Evolutionary conservation across 2,888 invertebrate genomes (phyloP).

Genomic region (Sphinx pinastri): DNA sequence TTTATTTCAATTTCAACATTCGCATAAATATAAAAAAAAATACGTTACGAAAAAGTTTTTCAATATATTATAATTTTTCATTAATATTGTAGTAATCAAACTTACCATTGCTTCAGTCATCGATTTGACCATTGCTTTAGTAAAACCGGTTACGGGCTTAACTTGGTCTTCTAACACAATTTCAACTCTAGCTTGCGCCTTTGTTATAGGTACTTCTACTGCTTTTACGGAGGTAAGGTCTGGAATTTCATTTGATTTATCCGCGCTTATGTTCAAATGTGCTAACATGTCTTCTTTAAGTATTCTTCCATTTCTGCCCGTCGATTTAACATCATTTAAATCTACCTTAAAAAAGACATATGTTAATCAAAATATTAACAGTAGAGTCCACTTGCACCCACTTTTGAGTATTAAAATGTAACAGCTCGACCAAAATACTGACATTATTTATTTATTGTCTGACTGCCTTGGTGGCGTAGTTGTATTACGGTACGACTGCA

Average conservation of each 20-base stretch:
- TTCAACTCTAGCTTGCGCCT: conserved; percentile 56
- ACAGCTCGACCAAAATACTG: too few relatives aligned
- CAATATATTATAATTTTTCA: too few relatives aligned
- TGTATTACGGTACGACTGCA: too few relatives aligned
- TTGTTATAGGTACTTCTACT: conserved; percentile 48
- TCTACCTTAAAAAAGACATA: conserved; percentile 81
- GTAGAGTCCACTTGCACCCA: background rate
- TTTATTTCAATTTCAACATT: too few relatives aligned
- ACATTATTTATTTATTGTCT: too few relatives aligned
- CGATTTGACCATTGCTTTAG: conserved; percentile 96
- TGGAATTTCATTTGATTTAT: conserved; percentile 76
- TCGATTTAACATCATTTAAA: conserved; percentile 87
- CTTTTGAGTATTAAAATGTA: too few relatives aligned
- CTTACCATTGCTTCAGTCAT: conserved; percentile 94
- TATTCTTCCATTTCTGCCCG: conserved; percentile 95
- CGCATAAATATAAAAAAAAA: too few relatives aligned
- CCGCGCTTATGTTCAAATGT: conserved; percentile 84
- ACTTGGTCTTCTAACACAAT: conserved; percentile 74
- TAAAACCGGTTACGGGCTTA: conserved; percentile 91
- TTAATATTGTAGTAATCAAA: background rate
- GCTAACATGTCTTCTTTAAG: conserved; percentile 97
- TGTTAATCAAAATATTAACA: background rate
- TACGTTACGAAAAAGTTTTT: too few relatives aligned
- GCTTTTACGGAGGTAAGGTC: conserved; percentile 48
- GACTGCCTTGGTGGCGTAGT: too few relatives aligned